phyloP scores from a whole-genome alignment of 30 jellyfish, hydroid and myxozoan genomes.

The Pseudorhiza aurosa region DNA sequence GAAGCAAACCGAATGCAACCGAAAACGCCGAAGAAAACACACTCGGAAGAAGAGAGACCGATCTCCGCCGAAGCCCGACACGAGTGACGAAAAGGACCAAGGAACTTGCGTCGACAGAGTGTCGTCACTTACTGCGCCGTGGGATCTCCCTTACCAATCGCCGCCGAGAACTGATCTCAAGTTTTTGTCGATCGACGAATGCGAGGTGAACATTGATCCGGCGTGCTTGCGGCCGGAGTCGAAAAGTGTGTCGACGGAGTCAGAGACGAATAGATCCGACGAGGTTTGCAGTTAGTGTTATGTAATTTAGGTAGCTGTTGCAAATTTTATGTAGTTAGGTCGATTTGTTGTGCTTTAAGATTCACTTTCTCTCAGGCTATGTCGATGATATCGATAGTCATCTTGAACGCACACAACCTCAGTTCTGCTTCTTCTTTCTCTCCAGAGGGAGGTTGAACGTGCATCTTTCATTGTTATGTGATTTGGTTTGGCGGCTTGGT shows the following conservation, averaged over 20 bases:
- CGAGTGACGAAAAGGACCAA: constrained; percentile 6
- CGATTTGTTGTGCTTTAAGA: no score
- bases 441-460: no score
- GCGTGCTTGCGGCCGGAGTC: constrained; percentile 90
- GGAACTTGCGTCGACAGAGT: constrained; percentile 17
- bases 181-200: constrained; percentile 57
- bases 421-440: no score
- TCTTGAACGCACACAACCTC: no score
- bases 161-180: constrained; percentile 91
- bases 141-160: constrained; percentile 92
- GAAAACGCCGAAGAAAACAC: constrained; percentile 56
- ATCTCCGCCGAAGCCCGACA: constrained; percentile 17
- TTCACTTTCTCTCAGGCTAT: not conserved
- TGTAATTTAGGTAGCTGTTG: not conserved
- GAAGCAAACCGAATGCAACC: constrained; percentile 26
- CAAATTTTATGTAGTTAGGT: not conserved
- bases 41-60: constrained; percentile 43
- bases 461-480: no score
- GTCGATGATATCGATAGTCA: not conserved
- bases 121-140: constrained; percentile 86
- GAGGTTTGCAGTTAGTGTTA: constrained; percentile 23
- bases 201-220: constrained; percentile 87
- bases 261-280: constrained; percentile 49
- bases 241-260: constrained; percentile 46
- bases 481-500: no score